phyloP scores from a whole-genome alignment of 2,888 invertebrate species.

The Harpalus rufipes region DNA sequence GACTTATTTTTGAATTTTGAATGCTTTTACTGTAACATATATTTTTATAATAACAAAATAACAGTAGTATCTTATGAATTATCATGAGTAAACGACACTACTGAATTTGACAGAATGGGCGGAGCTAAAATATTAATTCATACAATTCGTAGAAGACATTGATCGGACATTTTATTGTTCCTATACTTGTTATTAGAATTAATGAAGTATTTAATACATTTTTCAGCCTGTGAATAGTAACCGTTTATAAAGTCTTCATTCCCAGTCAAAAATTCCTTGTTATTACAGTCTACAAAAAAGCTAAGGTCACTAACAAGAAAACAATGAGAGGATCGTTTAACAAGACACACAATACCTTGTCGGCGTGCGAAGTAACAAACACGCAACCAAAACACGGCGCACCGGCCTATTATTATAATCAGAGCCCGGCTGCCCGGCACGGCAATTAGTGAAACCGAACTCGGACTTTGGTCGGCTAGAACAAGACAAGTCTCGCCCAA shows the following conservation, averaged over 20 bases:
- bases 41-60: too few relatives aligned
- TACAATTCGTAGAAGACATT: too few relatives aligned
- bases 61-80: too few relatives aligned
- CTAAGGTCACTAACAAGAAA: conserved; percentile 26
- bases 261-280: background rate
- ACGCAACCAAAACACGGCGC: conserved; percentile 45
- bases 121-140: too few relatives aligned
- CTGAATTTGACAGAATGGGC: too few relatives aligned
- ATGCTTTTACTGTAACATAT: too few relatives aligned
- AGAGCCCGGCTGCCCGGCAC: conserved; percentile 49
- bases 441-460: conserved; percentile 62
- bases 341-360: conserved; percentile 47
- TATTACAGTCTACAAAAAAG: background rate
- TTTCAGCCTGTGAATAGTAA: background rate
- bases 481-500: conserved; percentile 9
- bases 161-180: too few relatives aligned
- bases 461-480: background rate
- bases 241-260: background rate
- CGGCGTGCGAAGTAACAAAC: conserved; percentile 30
- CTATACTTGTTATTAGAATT: too few relatives aligned
- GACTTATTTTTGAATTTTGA: too few relatives aligned
- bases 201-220: too few relatives aligned
- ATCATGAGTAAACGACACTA: too few relatives aligned
- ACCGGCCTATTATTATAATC: conserved; percentile 63
- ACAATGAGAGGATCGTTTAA: conserved; percentile 31